These are phyloP conservation scores for Drosophila kambysellisi DNA, from an alignment of 2,888 invertebrate species.

Conservation along the genomic window DNA sequence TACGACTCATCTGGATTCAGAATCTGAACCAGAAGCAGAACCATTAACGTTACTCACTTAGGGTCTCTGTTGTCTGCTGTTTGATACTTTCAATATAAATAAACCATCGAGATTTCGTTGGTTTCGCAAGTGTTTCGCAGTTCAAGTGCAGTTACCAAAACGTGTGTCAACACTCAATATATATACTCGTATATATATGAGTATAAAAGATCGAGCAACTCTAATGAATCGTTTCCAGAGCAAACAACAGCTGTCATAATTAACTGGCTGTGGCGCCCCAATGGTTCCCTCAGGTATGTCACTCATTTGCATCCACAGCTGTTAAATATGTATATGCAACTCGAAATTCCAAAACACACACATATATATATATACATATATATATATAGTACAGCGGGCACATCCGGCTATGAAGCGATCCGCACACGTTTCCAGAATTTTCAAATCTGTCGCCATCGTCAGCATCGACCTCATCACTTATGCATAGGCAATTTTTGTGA, in stretches of 20 bases:
- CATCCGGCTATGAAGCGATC: conserved; percentile 60
- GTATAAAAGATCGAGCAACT: conserved; percentile 53
- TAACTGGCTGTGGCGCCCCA: conserved; percentile 25
- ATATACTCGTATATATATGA: conserved; percentile 11
- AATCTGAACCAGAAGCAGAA: conserved; percentile 14
- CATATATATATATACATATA: not conserved
- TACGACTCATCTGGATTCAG: too few species aligned
- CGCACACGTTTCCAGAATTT: conserved; percentile 67
- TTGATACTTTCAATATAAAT: conserved; percentile 12
- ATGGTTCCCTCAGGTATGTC: conserved; percentile 56
- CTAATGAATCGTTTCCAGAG: conserved; percentile 23
- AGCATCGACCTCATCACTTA: conserved; percentile 57
- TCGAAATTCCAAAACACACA: conserved; percentile 29
- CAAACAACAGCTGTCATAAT: conserved; percentile 29
- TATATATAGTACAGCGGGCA: conserved; percentile 14
- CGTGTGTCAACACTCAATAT: conserved; percentile 43
- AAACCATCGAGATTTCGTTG: conserved; percentile 30
- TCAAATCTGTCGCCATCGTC: conserved; percentile 49
- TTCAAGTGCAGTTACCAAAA: conserved; percentile 58
- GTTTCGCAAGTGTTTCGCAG: conserved; percentile 61
- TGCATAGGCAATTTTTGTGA: conserved; percentile 61
- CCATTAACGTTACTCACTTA: conserved; percentile 24
- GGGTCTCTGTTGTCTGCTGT: conserved; percentile 45
- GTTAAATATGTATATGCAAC: conserved; percentile 46
- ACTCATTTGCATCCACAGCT: conserved; percentile 66